Evolutionary conservation across 2,888 invertebrate genomes (phyloP).

Genomic region (Eilema caniola): DNA sequence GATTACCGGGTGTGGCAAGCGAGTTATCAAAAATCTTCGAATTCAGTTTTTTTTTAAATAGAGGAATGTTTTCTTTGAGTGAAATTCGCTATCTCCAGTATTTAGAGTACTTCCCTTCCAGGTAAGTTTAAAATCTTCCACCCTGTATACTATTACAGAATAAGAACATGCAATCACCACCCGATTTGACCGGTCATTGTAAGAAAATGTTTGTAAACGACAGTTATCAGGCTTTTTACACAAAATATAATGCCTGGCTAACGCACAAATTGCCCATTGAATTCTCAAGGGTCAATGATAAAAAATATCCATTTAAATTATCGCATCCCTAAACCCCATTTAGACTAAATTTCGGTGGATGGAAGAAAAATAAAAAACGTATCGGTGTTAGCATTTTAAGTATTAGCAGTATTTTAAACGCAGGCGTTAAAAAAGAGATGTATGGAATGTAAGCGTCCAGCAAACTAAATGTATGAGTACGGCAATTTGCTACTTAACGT

Average conservation of each 20-base stretch:
- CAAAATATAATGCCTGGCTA: slow-evolving; percentile 51
- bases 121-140: too few relatives aligned
- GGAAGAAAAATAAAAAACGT: slow-evolving; percentile 40
- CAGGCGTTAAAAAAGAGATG: too few relatives aligned
- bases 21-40: too few relatives aligned
- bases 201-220: slow-evolving; percentile 55
- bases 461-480: not conserved
- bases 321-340: slow-evolving; percentile 51
- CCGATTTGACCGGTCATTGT: not conserved
- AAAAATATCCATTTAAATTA: slow-evolving; percentile 58
- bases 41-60: too few relatives aligned
- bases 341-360: slow-evolving; percentile 45
- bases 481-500: not conserved
- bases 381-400: slow-evolving; percentile 22
- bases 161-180: not conserved
- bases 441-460: too few relatives aligned
- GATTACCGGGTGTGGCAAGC: too few relatives aligned
- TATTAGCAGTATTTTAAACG: slow-evolving; percentile 4
- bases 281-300: slow-evolving; percentile 47
- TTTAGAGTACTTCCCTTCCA: too few relatives aligned
- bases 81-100: too few relatives aligned
- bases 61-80: too few relatives aligned
- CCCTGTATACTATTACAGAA: not conserved
- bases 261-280: slow-evolving; percentile 58
- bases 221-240: slow-evolving; percentile 66